Evolutionary conservation across 53 echinoderm and acorn worm species (phyloP), one percentile per base, ranked within the genome.

Genomic region (Henricia sp.): DNA sequence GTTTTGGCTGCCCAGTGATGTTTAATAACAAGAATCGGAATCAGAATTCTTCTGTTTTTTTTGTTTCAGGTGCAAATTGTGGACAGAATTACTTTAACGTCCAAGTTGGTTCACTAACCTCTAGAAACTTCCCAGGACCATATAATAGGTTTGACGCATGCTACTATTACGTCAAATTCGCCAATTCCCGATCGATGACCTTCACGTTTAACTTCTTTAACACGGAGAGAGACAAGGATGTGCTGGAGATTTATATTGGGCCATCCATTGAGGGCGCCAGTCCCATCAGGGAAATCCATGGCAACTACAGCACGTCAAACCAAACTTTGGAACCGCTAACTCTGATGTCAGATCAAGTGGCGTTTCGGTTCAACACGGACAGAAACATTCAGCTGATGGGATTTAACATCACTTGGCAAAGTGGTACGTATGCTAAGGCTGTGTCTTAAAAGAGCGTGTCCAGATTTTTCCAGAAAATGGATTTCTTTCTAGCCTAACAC

Each of bases 221-320:
- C 24, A 88, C 88, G 0, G 88, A 88, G 29, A 13, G 38, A 3
- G 19, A 37, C 20, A 88, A 88, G 37, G 88, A 88, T n/a, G 36
- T 70, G 6, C 55, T 82, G 2, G 88, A 88, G 12, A 52, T 68
- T 11, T 57, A 10, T 1, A 1, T 44, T 3, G 88, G 88, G 1
- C 38, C 70, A 4, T 16, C 69, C 1, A 6, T 10, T 3, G 25
- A 35, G 2, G 51, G 50, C 3, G 0, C 13, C 0, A 27, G 26
- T 1, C 50, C 25, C 12, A 6, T 12, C 11, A 25, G 24, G 24
- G 3, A 43, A 3, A 40, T 42, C 26, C n/a, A 80, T 44, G 80
- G 80, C 10, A 80, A 77, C 42, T 33, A 46, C 1, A 39, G 14
- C 21, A 77, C 62, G 4, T 16, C 0, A 4, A 28, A 39, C 3